A percentile compares a stretch with the other conserved stretches of the same genome.
These are phyloP conservation scores for Leptinotarsa haldemani DNA, from an alignment of 2,888 invertebrate genomes.

Conservation along the genomic window DNA sequence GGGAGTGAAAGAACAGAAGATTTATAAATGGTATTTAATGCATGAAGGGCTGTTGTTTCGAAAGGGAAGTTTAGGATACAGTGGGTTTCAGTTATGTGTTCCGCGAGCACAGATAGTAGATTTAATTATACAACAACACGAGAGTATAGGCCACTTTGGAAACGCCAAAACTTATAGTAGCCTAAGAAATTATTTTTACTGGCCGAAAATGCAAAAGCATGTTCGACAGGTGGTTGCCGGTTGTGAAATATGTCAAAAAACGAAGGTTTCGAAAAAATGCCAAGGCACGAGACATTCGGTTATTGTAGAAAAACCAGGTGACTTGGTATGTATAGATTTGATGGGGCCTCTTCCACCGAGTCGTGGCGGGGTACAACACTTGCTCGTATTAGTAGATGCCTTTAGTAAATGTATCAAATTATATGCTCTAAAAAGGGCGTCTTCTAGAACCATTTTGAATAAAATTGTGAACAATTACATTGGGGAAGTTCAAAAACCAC, in stretches of 20 bases:
- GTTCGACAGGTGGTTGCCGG: conserved; percentile 3
- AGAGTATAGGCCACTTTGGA: conserved; percentile 18
- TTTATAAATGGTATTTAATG: conserved; percentile 15
- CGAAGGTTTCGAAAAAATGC: too few relatives aligned
- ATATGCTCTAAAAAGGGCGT: conserved; percentile 29
- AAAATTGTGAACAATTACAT: conserved; percentile 33
- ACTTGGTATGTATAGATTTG: conserved; percentile 31
- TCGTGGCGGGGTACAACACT: conserved; percentile 30
- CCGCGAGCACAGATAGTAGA: background rate
- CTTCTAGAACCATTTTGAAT: conserved; percentile 29
- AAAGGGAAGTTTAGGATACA: background rate
- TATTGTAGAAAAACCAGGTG: conserved; percentile 4
- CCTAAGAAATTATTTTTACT: conserved; percentile 18
- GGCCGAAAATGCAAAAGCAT: conserved; percentile 19
- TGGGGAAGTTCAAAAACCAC: conserved; percentile 35
- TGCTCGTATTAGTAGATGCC: conserved; percentile 37
- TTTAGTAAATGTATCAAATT: conserved; percentile 24
- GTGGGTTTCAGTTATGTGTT: conserved; percentile 23
- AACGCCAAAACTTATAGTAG: conserved; percentile 12
- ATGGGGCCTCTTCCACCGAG: conserved; percentile 33
- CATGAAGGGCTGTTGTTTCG: conserved; percentile 19
- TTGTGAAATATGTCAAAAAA: too few relatives aligned
- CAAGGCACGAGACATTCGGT: background rate
- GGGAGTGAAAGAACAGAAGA: too few relatives aligned
- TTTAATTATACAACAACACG: conserved; percentile 8